Conservation (phyloP, 2,797 vertebrate species). For the Anas acuta region DNA sequence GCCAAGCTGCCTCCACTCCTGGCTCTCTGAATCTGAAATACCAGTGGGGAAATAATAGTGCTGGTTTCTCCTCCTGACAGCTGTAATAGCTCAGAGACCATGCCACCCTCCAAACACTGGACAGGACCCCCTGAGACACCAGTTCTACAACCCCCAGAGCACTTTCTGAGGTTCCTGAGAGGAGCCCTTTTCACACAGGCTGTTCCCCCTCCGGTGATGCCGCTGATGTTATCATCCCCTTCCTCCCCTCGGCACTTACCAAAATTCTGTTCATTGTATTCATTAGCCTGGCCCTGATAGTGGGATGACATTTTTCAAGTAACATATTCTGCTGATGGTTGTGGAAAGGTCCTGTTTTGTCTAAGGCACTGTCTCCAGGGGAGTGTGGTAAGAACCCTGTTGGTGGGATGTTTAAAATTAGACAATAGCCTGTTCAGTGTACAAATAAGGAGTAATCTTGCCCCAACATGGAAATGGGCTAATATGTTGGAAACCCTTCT, state of each 20-base stretch:
- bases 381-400: not conserved
- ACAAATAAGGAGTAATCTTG: conserved; percentile 7
- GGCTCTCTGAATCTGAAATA: not conserved
- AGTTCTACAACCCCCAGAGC: not conserved
- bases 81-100: not conserved
- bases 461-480: not conserved
- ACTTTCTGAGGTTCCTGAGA: not conserved
- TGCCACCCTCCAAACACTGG: not conserved
- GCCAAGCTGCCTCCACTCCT: not conserved
- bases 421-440: not conserved
- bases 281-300: not conserved
- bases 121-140: not conserved
- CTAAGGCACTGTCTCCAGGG: not conserved
- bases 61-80: not conserved
- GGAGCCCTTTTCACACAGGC: not conserved
- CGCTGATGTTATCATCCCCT: not conserved
- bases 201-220: not conserved
- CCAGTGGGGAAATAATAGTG: not conserved
- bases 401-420: not conserved
- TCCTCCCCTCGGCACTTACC: not conserved
- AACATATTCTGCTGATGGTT: not conserved
- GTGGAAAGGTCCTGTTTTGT: not conserved
- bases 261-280: not conserved
- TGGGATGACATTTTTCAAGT: not conserved
- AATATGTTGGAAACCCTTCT: not conserved